Evolutionary conservation across 2,888 invertebrate genomes (phyloP), one percentile per base, ranked within the genome.

Genomic region (Acrobasis consociella): DNA sequence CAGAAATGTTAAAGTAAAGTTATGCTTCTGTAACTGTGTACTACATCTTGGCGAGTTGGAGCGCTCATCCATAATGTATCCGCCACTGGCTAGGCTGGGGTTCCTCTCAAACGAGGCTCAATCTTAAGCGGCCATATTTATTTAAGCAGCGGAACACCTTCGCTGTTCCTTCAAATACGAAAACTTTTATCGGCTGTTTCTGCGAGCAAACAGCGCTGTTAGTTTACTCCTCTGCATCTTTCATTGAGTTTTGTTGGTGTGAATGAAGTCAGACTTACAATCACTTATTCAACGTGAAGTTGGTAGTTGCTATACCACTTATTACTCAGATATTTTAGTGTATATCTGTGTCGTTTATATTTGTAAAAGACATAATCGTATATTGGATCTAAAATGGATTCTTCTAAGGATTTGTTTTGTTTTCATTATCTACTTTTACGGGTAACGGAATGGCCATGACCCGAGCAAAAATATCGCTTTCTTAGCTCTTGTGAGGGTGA

Each of bases 71-170:
- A 83, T 83, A 75, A 83, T 83, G 82, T 69, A 83, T 64, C 55
- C 58, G 72, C 74, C 72, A 73, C 75, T 69, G 78, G 69, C 71
- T 75, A 68, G 78, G 69, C 70, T 63, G 65, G 73, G 72, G 72
- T 62, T 69, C 65, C 72, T 61, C 70, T 60, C 67, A 66, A 72
- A 76, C 73, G 77, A 72, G 75, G 67, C 77, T 77, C 74, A 77
- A 78, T 77, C 77, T 80, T 76, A 75, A 80, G 78, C 73, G 76
- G 75, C 70, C 78, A 80, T 82, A 80, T 81, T 82, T 82, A 83
- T 83, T 81, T 78, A 78, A 81, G 80, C 31, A 7, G 5, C 11
- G 13, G 46, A 46, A 46, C 46, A 46, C 46, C n/a, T 46, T 46
- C 10, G n/a, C 46, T 46, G 46, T 46, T 46, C n/a, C 5, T 13